Percentiles rank a stretch among this genome's conserved stretches.
phyloP scores from a whole-genome alignment of 2,888 invertebrate species.

The Chymomyza procnemis region DNA sequence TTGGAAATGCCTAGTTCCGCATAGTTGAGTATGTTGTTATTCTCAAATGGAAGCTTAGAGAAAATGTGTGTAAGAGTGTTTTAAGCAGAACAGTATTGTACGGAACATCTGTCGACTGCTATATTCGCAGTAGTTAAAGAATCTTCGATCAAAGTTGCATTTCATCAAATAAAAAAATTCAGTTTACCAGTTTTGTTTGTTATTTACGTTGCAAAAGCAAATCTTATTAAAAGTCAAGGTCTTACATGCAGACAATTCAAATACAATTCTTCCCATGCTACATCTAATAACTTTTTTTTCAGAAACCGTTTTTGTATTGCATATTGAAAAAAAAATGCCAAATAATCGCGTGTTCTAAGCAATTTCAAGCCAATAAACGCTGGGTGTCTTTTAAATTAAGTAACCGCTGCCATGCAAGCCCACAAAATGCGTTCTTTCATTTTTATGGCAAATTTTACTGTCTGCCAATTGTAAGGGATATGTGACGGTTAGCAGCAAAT shows the following conservation, averaged over 20 bases:
- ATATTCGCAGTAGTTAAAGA: too few relatives aligned
- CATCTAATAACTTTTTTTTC: neutral
- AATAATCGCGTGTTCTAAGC: slow-evolving; percentile 68
- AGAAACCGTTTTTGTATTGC: neutral
- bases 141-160: too few relatives aligned
- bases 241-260: neutral
- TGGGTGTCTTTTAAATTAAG: slow-evolving; percentile 73
- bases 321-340: slow-evolving; percentile 29
- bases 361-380: slow-evolving; percentile 69
- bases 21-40: too few relatives aligned
- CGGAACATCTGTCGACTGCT: too few relatives aligned
- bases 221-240: neutral
- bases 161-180: too few relatives aligned
- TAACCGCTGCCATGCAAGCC: slow-evolving; percentile 63
- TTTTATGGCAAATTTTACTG: neutral
- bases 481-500: slow-evolving; percentile 39
- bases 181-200: too few relatives aligned
- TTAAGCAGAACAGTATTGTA: too few relatives aligned
- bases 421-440: neutral
- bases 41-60: too few relatives aligned
- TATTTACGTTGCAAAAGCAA: neutral
- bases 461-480: slow-evolving; percentile 29
- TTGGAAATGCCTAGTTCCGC: too few relatives aligned
- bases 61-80: too few relatives aligned
- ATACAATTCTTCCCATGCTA: neutral